Percentiles rank a stretch among this genome's conserved stretches.
Conservation (phyloP, 1,140 invertebrate genomes). For the Rhopalosiphum padi region DNA sequence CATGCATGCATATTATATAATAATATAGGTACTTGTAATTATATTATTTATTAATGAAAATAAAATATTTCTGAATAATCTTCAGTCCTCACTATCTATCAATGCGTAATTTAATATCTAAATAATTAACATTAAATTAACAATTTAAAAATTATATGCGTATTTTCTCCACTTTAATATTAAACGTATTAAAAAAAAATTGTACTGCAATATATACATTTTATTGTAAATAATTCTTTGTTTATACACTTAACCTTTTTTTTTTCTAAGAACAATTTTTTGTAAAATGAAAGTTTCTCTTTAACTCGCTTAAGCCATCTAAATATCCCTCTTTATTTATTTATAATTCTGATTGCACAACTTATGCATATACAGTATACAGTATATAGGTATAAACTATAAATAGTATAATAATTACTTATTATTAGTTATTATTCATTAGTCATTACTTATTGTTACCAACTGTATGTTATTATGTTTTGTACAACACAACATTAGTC, state of each 20-base stretch:
- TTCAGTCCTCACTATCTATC: too few species aligned
- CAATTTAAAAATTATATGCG: neutral
- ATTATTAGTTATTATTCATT: neutral
- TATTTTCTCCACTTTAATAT: neutral
- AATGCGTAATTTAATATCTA: neutral
- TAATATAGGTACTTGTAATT: too few species aligned
- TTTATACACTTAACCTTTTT: neutral
- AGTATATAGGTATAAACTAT: neutral
- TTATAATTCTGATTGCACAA: neutral
- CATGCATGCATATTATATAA: too few species aligned
- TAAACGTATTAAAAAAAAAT: neutral
- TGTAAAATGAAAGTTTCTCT: neutral
- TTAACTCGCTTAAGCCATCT: neutral
- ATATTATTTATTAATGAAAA: neutral
- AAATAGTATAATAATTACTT: neutral
- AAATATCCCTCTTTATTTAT: neutral
- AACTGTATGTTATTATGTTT: neutral
- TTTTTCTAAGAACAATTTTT: neutral
- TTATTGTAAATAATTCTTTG: too few species aligned
- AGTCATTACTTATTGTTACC: conserved; percentile 27
- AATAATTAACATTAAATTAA: neutral
- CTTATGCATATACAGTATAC: neutral
- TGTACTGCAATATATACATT: too few species aligned
- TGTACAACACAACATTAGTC: neutral
- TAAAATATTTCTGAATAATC: neutral